Conservation (phyloP, 2,888 invertebrate genomes). For the Spialia ferax region DNA sequence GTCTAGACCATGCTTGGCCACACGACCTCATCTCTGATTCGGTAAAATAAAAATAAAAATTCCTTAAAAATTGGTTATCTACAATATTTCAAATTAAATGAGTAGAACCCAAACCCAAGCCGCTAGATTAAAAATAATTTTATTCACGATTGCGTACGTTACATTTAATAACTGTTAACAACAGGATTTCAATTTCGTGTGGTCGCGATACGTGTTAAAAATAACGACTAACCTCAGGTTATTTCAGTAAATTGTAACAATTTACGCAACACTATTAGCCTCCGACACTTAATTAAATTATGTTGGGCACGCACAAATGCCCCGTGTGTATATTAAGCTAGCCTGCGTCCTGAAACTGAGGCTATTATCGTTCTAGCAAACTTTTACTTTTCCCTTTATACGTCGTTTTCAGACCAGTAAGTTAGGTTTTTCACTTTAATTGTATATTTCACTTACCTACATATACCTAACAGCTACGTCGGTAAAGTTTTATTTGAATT, state of each 20-base stretch:
- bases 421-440: neutral
- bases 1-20: neutral
- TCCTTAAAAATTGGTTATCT: neutral
- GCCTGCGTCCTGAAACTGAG: constrained; percentile 31
- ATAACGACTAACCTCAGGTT: constrained; percentile 63
- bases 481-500: no score
- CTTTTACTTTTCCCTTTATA: constrained; percentile 15
- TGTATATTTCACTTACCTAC: neutral
- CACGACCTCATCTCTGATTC: neutral
- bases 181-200: constrained; percentile 76
- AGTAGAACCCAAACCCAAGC: constrained; percentile 2
- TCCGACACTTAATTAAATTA: constrained; percentile 52
- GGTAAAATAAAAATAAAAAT: no score
- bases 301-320: constrained; percentile 66
- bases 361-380: constrained; percentile 32
- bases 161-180: constrained; percentile 68
- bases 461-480: no score
- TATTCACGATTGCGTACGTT: constrained; percentile 45
- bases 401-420: neutral
- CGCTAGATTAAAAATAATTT: constrained; percentile 31
- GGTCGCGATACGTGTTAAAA: constrained; percentile 62
- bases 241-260: constrained; percentile 72
- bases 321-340: constrained; percentile 44
- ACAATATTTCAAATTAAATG: neutral
- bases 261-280: constrained; percentile 70